phyloP scores from a whole-genome alignment of 2,113 vertebrate genomes.

The Megaceryle maxima region DNA sequence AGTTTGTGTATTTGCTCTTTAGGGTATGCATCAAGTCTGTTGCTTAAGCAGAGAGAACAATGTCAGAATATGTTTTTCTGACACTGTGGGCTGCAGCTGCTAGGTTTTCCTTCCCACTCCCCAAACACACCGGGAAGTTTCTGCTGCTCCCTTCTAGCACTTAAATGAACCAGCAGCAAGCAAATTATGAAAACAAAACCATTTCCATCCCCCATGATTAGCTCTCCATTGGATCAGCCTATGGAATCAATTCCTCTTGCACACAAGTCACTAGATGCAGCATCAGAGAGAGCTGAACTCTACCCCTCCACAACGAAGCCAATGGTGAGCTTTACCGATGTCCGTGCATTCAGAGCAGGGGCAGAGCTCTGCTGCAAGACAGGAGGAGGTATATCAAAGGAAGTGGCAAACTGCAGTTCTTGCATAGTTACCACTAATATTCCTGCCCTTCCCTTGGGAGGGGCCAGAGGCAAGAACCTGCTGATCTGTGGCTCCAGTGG shows the following conservation, averaged over 20 bases:
- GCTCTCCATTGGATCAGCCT: neutral
- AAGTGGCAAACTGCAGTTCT: neutral
- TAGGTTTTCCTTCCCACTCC: neutral
- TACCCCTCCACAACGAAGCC: too few relatives aligned
- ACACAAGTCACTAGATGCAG: neutral
- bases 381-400: rapidly evolving
- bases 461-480: neutral
- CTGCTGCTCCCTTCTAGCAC: neutral
- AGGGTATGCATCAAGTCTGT: neutral
- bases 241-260: neutral
- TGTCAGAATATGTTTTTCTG: neutral
- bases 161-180: neutral
- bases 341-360: neutral
- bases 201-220: neutral
- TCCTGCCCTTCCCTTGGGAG: neutral
- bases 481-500: rapidly evolving
- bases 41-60: neutral
- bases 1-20: neutral
- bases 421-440: rapidly evolving
- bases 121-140: neutral
- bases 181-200: neutral
- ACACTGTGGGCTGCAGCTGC: neutral
- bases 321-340: rapidly evolving
- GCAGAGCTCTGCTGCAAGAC: neutral
- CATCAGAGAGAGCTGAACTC: neutral